A percentile compares a stretch with the other conserved stretches of the same genome.
Conservation (phyloP, 2,113 vertebrate species). For the Pungitius pungitius region DNA sequence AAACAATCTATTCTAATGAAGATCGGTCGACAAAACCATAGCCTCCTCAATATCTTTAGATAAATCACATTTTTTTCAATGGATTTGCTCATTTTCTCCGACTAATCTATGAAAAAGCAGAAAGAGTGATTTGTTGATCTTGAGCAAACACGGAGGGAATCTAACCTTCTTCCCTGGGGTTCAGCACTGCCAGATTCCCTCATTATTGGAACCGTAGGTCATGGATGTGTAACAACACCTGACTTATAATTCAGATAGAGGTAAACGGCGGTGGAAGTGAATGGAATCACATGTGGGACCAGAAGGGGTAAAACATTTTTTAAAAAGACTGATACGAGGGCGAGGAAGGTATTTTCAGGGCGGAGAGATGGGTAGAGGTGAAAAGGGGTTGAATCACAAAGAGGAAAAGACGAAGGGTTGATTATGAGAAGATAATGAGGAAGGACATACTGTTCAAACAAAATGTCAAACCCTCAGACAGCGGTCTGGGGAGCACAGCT, state of each 20-base stretch:
- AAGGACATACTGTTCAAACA: constrained; percentile 68
- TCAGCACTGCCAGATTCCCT: neutral
- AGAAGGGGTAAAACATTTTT: constrained; percentile 5
- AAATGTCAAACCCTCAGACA: constrained; percentile 72
- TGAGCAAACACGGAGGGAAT: constrained; percentile 24
- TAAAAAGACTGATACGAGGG: constrained; percentile 2
- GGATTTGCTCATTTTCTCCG: neutral
- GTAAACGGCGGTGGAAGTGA: neutral
- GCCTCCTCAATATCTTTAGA: neutral
- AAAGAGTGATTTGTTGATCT: neutral
- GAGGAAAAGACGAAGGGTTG: constrained; percentile 51
- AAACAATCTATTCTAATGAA: neutral
- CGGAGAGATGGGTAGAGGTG: constrained; percentile 20
- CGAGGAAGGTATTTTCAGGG: constrained; percentile 37
- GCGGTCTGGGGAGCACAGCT: constrained; percentile 62
- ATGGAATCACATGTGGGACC: constrained; percentile 19
- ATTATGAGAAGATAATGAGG: constrained; percentile 69
- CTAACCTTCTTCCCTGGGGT: constrained; percentile 8
- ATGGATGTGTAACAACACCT: neutral
- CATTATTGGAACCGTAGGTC: neutral
- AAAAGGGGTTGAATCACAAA: constrained; percentile 24
- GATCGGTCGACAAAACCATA: neutral
- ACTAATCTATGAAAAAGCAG: neutral
- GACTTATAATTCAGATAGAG: neutral
- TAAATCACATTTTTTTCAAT: neutral